Conservation (phyloP, 1,140 invertebrate genomes). For the Acromyrmex echinatior region DNA sequence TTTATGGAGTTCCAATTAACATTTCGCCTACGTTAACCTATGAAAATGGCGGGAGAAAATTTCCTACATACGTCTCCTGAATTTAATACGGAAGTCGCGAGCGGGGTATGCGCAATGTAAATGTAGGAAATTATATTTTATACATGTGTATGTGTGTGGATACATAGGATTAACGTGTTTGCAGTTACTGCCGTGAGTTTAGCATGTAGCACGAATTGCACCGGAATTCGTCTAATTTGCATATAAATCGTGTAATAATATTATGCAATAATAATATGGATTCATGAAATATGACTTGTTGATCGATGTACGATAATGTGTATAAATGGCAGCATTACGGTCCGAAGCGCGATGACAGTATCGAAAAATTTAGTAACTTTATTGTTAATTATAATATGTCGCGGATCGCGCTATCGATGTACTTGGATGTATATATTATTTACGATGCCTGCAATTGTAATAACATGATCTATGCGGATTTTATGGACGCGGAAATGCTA, state of each 20-base stretch:
- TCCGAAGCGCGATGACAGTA: not conserved
- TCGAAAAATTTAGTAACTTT: constrained; percentile 47
- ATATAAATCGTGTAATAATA: constrained; percentile 65
- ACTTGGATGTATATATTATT: not conserved
- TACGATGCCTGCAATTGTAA: not conserved
- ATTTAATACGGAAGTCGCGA: constrained; percentile 58
- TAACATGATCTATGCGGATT: not conserved
- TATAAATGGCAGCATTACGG: constrained; percentile 48
- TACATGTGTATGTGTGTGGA: not conserved
- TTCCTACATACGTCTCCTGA: constrained; percentile 55
- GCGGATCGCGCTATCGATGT: not conserved
- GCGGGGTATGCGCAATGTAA: constrained; percentile 54
- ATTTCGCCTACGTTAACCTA: constrained; percentile 37
- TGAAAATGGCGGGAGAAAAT: constrained; percentile 59
- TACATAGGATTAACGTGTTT: constrained; percentile 54
- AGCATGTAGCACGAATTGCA: constrained; percentile 54
- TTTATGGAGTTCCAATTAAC: constrained; percentile 63
- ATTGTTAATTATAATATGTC: constrained; percentile 42
- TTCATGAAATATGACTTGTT: constrained; percentile 64
- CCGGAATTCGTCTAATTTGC: constrained; percentile 60
- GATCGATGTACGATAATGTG: constrained; percentile 58
- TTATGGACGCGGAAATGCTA: not conserved
- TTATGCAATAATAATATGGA: constrained; percentile 63
- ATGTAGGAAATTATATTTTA: constrained; percentile 63
- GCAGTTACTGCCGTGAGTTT: constrained; percentile 51